These are phyloP conservation scores for Hipparchia sbordonii DNA, from an alignment of 2,888 invertebrate species.

Conservation along the genomic window DNA sequence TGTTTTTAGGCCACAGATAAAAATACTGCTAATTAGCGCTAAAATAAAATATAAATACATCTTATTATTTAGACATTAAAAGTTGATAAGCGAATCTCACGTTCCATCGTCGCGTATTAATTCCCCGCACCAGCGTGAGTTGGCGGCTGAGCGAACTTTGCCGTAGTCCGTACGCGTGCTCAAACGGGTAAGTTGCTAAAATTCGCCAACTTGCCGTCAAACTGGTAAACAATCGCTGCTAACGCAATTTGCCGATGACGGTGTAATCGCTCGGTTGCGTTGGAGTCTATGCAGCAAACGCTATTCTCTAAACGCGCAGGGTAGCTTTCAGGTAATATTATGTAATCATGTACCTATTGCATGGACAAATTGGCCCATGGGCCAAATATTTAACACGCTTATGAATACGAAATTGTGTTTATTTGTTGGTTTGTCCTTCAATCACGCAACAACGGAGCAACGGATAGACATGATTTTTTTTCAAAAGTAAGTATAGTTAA, in stretches of 20 bases:
- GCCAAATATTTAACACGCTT: neutral
- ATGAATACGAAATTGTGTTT: neutral
- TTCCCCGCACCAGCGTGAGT: slow-evolving; percentile 7
- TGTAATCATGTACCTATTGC: no score
- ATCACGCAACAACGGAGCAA: no score
- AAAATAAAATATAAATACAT: neutral
- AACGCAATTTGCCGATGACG: slow-evolving; percentile 10
- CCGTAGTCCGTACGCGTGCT: slow-evolving; percentile 1
- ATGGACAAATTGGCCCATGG: no score
- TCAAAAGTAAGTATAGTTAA: no score
- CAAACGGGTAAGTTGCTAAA: slow-evolving; percentile 29
- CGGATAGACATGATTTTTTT: no score
- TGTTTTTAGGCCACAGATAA: no score
- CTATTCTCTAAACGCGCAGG: neutral
- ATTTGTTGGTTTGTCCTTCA: neutral
- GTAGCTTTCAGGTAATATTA: no score
- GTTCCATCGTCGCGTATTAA: slow-evolving; percentile 20
- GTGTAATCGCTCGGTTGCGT: neutral
- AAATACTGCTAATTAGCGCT: no score
- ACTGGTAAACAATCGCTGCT: slow-evolving; percentile 23
- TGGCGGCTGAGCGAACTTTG: slow-evolving; percentile 4
- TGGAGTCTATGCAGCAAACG: no score
- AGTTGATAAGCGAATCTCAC: slow-evolving; percentile 11
- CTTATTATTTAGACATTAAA: neutral
- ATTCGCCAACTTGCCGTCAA: slow-evolving; percentile 13